phyloP scores from a whole-genome alignment of 2,888 invertebrate genomes.

The Andrena bucephala region DNA sequence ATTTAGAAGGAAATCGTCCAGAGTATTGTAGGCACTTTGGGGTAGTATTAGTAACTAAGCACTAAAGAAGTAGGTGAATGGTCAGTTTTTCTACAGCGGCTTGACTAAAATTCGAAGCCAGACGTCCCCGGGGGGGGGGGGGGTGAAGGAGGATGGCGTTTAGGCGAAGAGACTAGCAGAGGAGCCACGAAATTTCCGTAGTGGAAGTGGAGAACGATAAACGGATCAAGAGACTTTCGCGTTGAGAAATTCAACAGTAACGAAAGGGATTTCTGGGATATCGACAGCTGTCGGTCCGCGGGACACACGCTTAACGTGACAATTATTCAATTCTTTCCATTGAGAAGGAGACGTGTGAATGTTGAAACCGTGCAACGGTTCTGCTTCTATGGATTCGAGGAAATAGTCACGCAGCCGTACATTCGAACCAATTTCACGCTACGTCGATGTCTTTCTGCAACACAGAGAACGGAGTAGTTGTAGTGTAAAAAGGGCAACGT shows the following conservation, averaged over 20 bases:
- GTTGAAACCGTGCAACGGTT: not conserved
- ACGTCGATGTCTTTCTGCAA: too few relatives aligned
- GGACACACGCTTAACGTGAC: slow-evolving; percentile 6
- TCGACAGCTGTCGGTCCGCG: slow-evolving; percentile 45
- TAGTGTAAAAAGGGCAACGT: too few relatives aligned
- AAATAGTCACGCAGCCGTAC: not conserved
- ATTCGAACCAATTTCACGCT: slow-evolving; percentile 4
- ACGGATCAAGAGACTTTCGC: slow-evolving; percentile 24
- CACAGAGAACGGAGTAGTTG: too few relatives aligned
- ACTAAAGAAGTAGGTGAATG: too few relatives aligned
- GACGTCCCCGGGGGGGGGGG: not conserved
- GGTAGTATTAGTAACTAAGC: too few relatives aligned
- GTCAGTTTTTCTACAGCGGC: too few relatives aligned
- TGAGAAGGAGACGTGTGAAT: not conserved
- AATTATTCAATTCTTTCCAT: slow-evolving; percentile 46
- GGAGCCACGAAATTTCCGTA: slow-evolving; percentile 15
- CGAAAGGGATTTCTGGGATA: slow-evolving; percentile 26
- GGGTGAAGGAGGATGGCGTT: too few relatives aligned
- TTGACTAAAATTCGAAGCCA: slow-evolving; percentile 6
- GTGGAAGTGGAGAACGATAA: slow-evolving; percentile 17
- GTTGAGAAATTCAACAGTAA: slow-evolving; percentile 31
- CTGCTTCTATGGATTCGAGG: not conserved
- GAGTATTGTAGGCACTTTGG: too few relatives aligned
- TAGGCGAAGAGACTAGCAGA: not conserved
- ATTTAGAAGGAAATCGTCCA: too few relatives aligned